These are phyloP conservation scores for Embidobia sp. DNA, from an alignment of 2,888 invertebrate genomes.

Conservation along the genomic window DNA sequence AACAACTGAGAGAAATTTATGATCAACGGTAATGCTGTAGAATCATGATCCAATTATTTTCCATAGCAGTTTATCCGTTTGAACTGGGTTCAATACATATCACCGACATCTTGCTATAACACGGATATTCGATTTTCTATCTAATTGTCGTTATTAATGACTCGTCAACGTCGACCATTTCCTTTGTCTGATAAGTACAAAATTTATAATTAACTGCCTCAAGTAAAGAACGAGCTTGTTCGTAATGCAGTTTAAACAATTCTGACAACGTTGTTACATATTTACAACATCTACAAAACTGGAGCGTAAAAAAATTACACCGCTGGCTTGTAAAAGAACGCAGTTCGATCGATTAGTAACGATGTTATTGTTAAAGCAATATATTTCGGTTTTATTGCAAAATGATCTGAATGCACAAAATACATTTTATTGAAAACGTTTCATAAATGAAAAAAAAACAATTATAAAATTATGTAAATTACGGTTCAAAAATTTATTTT, in stretches of 20 bases:
- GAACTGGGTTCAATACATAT: constrained; percentile 25
- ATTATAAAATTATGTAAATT: too few species aligned
- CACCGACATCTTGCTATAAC: constrained; percentile 6
- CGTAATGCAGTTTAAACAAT: neutral
- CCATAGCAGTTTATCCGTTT: constrained; percentile 26
- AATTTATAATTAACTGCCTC: constrained; percentile 13
- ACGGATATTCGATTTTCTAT: constrained; percentile 42
- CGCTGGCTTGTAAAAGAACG: too few species aligned
- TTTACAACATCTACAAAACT: too few species aligned
- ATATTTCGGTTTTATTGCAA: too few species aligned
- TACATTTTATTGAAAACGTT: too few species aligned
- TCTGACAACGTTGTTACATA: too few species aligned
- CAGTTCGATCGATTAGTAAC: too few species aligned
- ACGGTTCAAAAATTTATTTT: too few species aligned
- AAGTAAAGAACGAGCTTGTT: neutral
- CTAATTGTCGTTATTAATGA: constrained; percentile 49
- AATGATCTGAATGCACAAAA: too few species aligned
- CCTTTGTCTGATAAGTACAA: constrained; percentile 10
- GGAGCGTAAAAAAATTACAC: too few species aligned
- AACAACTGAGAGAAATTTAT: constrained; percentile 43
- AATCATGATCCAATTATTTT: constrained; percentile 56
- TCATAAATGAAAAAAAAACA: too few species aligned
- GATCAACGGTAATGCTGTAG: constrained; percentile 41
- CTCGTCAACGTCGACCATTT: constrained; percentile 30
- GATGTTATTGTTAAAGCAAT: too few species aligned